A percentile compares a stretch with the other conserved stretches of the same genome.
These are phyloP conservation scores for Bostrychus sinensis DNA, from an alignment of 2,113 vertebrate genomes.

Conservation along the genomic window DNA sequence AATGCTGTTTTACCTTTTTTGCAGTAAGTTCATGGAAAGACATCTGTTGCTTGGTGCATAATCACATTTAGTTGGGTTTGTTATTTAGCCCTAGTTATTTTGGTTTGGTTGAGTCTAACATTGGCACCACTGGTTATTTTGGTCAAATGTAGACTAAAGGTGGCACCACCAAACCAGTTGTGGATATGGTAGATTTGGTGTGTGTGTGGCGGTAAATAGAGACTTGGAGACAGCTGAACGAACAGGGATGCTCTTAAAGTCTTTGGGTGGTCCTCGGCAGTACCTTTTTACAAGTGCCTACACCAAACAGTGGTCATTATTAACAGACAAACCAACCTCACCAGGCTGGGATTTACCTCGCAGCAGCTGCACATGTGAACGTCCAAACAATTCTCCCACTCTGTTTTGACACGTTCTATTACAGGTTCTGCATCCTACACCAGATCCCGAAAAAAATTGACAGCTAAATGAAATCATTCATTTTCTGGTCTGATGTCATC, in stretches of 20 bases:
- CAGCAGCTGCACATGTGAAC: constrained; percentile 64
- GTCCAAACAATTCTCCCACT: constrained; percentile 63
- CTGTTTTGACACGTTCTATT: constrained; percentile 74
- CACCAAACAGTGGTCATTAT: constrained; percentile 67
- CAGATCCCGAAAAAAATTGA: constrained; percentile 64
- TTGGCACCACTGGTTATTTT: constrained; percentile 62
- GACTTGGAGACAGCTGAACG: constrained; percentile 62
- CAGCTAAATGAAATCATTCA: constrained; percentile 77
- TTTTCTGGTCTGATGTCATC: constrained; percentile 81
- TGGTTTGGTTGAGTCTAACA: constrained; percentile 55
- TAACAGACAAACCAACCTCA: constrained; percentile 60
- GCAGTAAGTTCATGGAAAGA: constrained; percentile 27
- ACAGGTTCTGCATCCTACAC: constrained; percentile 62
- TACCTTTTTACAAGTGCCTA: constrained; percentile 40
- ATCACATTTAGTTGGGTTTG: constrained; percentile 43
- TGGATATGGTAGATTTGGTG: constrained; percentile 50
- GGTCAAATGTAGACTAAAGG: constrained; percentile 57
- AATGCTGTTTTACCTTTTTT: constrained; percentile 12
- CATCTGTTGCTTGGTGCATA: constrained; percentile 34
- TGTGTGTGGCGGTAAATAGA: constrained; percentile 55
- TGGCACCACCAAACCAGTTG: constrained; percentile 57
- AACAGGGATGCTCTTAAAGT: constrained; percentile 69
- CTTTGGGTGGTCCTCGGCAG: constrained; percentile 70
- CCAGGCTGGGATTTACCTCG: constrained; percentile 59
- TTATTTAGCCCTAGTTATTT: constrained; percentile 61